Conservation (phyloP, 1,140 invertebrate species). For the Diorhabda elongata region DNA sequence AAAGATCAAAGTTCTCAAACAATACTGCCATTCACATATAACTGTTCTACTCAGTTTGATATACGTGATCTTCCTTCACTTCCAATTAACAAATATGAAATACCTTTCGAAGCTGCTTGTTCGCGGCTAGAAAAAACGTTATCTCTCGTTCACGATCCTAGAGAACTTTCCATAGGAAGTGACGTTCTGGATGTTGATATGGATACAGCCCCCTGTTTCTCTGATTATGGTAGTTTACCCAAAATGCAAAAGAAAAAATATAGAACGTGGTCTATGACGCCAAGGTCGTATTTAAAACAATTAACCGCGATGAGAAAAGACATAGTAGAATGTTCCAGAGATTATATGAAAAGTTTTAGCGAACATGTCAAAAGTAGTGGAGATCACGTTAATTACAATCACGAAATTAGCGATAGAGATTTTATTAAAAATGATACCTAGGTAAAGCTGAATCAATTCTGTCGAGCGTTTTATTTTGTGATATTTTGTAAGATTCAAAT, state of each 20-base stretch:
- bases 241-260: constrained; percentile 25
- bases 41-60: constrained; percentile 18
- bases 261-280: constrained; percentile 34
- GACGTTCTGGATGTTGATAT: constrained; percentile 40
- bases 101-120: constrained; percentile 39
- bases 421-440: neutral
- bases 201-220: constrained; percentile 41
- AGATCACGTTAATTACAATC: neutral
- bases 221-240: constrained; percentile 46
- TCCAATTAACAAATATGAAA: constrained; percentile 41
- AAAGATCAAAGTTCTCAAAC: constrained; percentile 18
- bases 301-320: constrained; percentile 41
- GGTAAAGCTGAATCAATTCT: too few relatives aligned
- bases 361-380: neutral
- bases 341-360: constrained; percentile 16
- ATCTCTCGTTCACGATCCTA: constrained; percentile 12
- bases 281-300: constrained; percentile 43
- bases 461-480: too few relatives aligned
- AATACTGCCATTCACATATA: constrained; percentile 19
- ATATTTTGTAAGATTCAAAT: too few relatives aligned
- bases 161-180: constrained; percentile 18
- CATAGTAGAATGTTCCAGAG: constrained; percentile 40
- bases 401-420: neutral
- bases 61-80: neutral
- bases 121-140: constrained; percentile 38